Percentiles rank a stretch among this genome's conserved stretches.
phyloP scores from a whole-genome alignment of 2,888 invertebrate species.

The Abscondita cerata region DNA sequence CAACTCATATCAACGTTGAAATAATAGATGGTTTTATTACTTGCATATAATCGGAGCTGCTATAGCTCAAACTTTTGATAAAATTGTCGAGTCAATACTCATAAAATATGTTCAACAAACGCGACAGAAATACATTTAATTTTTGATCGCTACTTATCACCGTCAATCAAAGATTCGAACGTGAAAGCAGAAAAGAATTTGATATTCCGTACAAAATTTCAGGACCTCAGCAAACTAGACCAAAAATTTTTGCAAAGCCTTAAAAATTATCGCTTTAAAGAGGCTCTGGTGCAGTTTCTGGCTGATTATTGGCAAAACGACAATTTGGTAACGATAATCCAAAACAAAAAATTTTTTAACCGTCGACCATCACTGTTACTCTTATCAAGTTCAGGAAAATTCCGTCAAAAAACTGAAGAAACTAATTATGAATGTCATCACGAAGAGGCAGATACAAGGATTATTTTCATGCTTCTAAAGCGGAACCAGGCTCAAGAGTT shows the following conservation, averaged over 20 bases:
- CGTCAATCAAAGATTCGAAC: slow-evolving; percentile 52
- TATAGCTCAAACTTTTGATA: slow-evolving; percentile 45
- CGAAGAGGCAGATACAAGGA: slow-evolving; percentile 31
- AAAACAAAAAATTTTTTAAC: slow-evolving; percentile 39
- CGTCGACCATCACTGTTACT: slow-evolving; percentile 36
- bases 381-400: slow-evolving; percentile 23
- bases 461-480: no score
- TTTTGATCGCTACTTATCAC: slow-evolving; percentile 45
- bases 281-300: slow-evolving; percentile 46
- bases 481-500: no score
- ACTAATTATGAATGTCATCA: slow-evolving; percentile 35
- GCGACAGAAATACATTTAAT: slow-evolving; percentile 39
- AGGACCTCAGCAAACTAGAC: slow-evolving; percentile 46
- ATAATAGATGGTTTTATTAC: slow-evolving; percentile 46
- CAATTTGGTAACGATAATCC: slow-evolving; percentile 36
- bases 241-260: slow-evolving; percentile 45
- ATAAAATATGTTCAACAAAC: slow-evolving; percentile 41
- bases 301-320: slow-evolving; percentile 44
- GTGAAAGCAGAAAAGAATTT: no score
- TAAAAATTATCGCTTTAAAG: slow-evolving; percentile 48
- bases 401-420: slow-evolving; percentile 38
- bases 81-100: slow-evolving; percentile 44
- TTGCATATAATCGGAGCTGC: slow-evolving; percentile 40
- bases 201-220: slow-evolving; percentile 44
- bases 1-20: slow-evolving; percentile 32